Base-by-base conservation (phyloP, 35 echinoderm and acorn worm species). In the Lytechinus pictus region DNA sequence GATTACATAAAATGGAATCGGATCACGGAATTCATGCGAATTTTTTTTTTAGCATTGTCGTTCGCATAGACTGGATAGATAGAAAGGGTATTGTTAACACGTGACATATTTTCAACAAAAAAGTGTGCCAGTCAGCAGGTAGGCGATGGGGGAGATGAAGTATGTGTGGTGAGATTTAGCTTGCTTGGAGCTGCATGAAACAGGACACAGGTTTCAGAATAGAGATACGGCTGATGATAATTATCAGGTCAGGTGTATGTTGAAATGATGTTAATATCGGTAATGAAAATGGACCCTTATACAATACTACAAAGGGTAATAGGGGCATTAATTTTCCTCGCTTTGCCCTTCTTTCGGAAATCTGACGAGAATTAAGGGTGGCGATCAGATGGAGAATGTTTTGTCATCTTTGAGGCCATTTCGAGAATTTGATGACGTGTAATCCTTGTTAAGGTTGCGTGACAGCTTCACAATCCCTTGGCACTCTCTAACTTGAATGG, bases 211-310 rank as follows among this genome's bases (percentile, higher is more conserved):
- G 66, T 79, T 4, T 24, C 19, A 79, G 19, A 79, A 79, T n/a
- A 24, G 66, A 79, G 66, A 79, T 14, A 79, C 8, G 66, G 66
- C n/a, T 79, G 19, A n/a, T 79, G n/a, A 79, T 79, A 24, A 79
- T 79, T 79, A 24, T 79, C 66, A 79, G 66, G 66, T 79, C 66
- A 79, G 66, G 12, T 79, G 66, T 58, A 79, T 79, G 66, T 79
- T 4, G 66, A 79, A n/a, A 79, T 79, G 66, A 79, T 79, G 66
- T 79, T 79, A 79, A 79, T 79, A 79, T 0, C 66, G 66, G 66
- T 79, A 79, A 79, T 79, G 66, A n/a, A 79, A 79, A 79, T 79
- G 66, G 66, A 79, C 66, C n/a, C 66, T 79, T 79, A 44, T 44
- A 79, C 66, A n/a, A 71, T 71, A 21, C 5, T 79, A 79, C 33